Percentiles rank a stretch among this genome's conserved stretches.
phyloP scores from a whole-genome alignment of 2,797 vertebrate species.

The Pagetopsis macropterus region DNA sequence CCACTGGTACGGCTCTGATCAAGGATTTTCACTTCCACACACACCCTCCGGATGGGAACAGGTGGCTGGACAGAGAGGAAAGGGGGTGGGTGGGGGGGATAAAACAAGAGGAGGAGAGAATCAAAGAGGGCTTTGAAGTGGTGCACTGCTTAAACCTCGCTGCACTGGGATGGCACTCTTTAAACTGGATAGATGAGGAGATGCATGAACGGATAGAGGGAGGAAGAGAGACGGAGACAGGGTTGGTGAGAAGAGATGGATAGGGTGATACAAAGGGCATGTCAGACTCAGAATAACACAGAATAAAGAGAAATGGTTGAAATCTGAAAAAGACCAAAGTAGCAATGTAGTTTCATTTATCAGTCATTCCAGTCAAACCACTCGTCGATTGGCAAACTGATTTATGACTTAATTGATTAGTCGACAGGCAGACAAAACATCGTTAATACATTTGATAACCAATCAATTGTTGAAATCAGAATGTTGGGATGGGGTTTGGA shows the following conservation, averaged over 20 bases:
- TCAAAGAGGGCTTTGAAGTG: conserved; percentile 79
- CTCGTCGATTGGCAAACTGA: neutral
- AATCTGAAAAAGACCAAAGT: neutral
- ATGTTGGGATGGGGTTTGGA: too few species aligned
- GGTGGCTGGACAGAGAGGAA: conserved; percentile 55
- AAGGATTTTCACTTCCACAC: conserved; percentile 27
- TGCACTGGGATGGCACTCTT: conserved; percentile 34
- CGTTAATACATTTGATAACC: neutral
- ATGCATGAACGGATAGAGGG: conserved; percentile 49
- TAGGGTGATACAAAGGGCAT: neutral
- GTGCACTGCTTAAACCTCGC: conserved; percentile 50
- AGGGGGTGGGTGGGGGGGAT: neutral
- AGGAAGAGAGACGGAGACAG: conserved; percentile 24
- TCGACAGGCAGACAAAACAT: neutral
- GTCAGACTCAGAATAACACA: neutral
- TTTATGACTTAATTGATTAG: neutral
- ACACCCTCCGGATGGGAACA: conserved; percentile 49
- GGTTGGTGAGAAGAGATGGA: conserved; percentile 19
- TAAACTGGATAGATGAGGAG: conserved; percentile 46
- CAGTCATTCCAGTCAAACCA: neutral
- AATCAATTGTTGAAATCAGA: neutral
- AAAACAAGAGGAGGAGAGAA: conserved; percentile 59
- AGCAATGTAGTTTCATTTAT: neutral
- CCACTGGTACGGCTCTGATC: conserved; percentile 19
- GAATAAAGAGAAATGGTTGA: neutral